These are phyloP conservation scores for Nomada flava DNA, from an alignment of 2,888 invertebrate species.

Conservation along the genomic window DNA sequence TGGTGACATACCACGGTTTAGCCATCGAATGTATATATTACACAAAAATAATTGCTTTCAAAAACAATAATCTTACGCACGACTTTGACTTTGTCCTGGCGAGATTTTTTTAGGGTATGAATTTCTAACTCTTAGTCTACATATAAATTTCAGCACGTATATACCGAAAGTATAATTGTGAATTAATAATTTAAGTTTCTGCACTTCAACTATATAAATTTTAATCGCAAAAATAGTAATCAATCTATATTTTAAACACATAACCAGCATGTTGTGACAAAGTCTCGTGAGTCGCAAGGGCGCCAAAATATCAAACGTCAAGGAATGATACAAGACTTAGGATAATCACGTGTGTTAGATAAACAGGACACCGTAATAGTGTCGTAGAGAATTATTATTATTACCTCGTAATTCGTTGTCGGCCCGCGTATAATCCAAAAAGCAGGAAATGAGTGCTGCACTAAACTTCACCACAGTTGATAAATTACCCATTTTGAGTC, in stretches of 20 bases:
- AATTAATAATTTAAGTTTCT: neutral
- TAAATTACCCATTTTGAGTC: constrained; percentile 80
- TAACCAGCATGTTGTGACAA: neutral
- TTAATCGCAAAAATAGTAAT: neutral
- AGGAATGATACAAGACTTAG: neutral
- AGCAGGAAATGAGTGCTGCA: constrained; percentile 78
- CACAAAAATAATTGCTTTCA: neutral
- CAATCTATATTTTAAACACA: neutral
- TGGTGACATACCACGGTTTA: neutral
- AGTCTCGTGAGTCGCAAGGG: neutral
- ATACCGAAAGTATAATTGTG: neutral
- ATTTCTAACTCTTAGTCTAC: neutral
- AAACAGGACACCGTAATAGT: neutral
- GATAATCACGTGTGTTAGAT: constrained; percentile 62
- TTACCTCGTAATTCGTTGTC: constrained; percentile 75
- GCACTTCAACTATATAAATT: neutral
- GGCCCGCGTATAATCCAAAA: constrained; percentile 80
- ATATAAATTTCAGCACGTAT: neutral
- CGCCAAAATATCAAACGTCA: constrained; percentile 13
- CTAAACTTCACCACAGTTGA: constrained; percentile 79
- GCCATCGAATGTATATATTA: neutral
- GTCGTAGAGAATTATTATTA: constrained; percentile 4
- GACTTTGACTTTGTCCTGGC: neutral
- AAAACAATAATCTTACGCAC: neutral
- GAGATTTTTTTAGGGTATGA: neutral